Conservation (phyloP, 1,140 invertebrate genomes). For the Eubasilissa regina region DNA sequence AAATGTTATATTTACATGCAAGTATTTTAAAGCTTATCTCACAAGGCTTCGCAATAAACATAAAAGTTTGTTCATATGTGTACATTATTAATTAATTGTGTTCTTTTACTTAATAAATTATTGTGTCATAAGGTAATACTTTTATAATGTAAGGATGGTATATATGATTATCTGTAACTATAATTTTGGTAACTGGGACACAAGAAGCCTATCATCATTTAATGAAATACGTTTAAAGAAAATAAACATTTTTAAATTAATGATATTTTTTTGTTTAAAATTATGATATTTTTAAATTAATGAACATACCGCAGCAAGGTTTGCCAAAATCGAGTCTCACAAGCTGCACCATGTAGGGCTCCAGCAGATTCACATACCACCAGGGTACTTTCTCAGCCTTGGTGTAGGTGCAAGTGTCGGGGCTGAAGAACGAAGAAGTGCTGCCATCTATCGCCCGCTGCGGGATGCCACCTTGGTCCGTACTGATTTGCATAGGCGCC, state of each 20-base stretch:
- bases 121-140: too few species aligned
- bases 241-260: not conserved
- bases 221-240: not conserved
- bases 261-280: too few species aligned
- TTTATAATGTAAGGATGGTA: too few species aligned
- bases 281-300: too few species aligned
- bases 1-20: too few species aligned
- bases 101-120: too few species aligned
- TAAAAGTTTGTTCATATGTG: too few species aligned
- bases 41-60: too few species aligned
- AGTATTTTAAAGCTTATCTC: too few species aligned
- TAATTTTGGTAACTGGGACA: not conserved
- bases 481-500: conserved; percentile 94
- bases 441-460: conserved; percentile 94
- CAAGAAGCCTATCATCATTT: not conserved
- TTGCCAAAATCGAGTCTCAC: conserved; percentile 94
- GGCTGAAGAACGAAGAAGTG: conserved; percentile 85
- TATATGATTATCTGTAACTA: too few species aligned
- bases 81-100: too few species aligned
- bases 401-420: conserved; percentile 91
- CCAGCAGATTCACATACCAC: conserved; percentile 97
- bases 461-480: conserved; percentile 86
- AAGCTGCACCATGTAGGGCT: conserved; percentile 95
- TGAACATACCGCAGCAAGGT: conserved; percentile 88
- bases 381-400: conserved; percentile 87